Evolutionary conservation across 1,140 invertebrate species (phyloP).

Genomic region (Micrasema minimum): DNA sequence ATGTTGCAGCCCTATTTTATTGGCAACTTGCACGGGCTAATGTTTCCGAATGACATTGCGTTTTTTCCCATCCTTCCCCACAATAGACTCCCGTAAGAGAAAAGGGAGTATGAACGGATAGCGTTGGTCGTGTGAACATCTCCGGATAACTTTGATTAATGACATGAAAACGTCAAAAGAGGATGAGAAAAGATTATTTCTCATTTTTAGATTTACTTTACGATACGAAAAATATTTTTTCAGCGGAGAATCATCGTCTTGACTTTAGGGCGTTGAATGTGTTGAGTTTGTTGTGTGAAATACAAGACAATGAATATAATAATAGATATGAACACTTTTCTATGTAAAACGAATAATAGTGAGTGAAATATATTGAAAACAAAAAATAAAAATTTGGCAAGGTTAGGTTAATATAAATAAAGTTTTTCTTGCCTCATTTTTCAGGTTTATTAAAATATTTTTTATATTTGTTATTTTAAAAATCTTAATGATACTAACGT

Average conservation of each 20-base stretch:
- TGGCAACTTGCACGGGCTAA: slow-evolving; percentile 30
- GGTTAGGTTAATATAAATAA: too few species aligned
- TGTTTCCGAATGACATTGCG: slow-evolving; percentile 34
- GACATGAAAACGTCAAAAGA: slow-evolving; percentile 20
- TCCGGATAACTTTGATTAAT: slow-evolving; percentile 37
- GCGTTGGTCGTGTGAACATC: slow-evolving; percentile 25
- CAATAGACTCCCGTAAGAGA: slow-evolving; percentile 3
- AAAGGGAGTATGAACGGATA: slow-evolving; percentile 17
- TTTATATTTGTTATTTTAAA: too few species aligned
- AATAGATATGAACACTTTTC: too few species aligned
- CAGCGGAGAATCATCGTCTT: neutral
- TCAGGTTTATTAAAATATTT: too few species aligned
- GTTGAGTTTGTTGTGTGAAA: too few species aligned
- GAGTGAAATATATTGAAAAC: too few species aligned
- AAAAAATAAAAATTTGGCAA: too few species aligned
- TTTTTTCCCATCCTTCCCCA: slow-evolving; percentile 12
- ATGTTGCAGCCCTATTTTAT: slow-evolving; percentile 25
- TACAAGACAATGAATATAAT: too few species aligned
- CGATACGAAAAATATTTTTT: slow-evolving; percentile 10
- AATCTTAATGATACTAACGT: too few species aligned
- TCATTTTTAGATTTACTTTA: slow-evolving; percentile 37
- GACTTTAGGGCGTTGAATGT: neutral
- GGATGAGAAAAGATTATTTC: slow-evolving; percentile 34
- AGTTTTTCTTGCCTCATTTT: too few species aligned
- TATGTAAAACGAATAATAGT: too few species aligned